Percentiles rank a stretch among this genome's conserved stretches.
Evolutionary conservation across 2,888 invertebrate genomes (phyloP).

Genomic region (Eristalis arbustorum): DNA sequence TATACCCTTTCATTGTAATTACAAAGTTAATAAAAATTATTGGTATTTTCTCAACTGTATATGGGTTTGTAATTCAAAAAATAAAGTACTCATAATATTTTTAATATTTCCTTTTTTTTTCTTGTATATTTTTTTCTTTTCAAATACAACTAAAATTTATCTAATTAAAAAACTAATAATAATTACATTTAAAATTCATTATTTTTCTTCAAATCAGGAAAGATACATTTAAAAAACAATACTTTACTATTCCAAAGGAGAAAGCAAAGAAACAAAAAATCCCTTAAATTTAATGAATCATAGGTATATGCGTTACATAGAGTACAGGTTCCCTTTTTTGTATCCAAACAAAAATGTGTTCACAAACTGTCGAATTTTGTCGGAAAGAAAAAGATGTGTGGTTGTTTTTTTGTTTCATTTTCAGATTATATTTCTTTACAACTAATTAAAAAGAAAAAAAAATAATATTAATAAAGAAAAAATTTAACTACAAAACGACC

Average conservation of each 20-base stretch:
- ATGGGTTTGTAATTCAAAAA: constrained; percentile 39
- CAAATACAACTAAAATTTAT: constrained; percentile 71
- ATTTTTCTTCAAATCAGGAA: neutral
- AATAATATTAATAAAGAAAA: constrained; percentile 58
- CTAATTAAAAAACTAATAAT: constrained; percentile 72
- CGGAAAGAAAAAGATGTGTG: constrained; percentile 49
- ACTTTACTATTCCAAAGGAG: constrained; percentile 47
- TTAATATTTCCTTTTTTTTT: constrained; percentile 56
- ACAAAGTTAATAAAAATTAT: constrained; percentile 64
- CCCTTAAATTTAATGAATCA: constrained; percentile 51
- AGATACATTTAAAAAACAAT: constrained; percentile 38
- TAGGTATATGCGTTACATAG: neutral
- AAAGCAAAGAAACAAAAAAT: constrained; percentile 58
- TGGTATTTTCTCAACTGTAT: constrained; percentile 69
- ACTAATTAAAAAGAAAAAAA: constrained; percentile 53
- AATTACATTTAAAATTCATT: constrained; percentile 55
- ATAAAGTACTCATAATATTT: constrained; percentile 37
- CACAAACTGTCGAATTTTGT: neutral
- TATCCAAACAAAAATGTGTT: neutral
- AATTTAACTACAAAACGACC: constrained; percentile 64
- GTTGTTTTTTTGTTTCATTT: constrained; percentile 42
- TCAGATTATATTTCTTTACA: constrained; percentile 50
- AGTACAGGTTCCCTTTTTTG: neutral
- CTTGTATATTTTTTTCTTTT: constrained; percentile 49
- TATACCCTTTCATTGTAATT: constrained; percentile 40